phyloP scores from a whole-genome alignment of 2,888 invertebrate species.

The Agonopterix heracliana region DNA sequence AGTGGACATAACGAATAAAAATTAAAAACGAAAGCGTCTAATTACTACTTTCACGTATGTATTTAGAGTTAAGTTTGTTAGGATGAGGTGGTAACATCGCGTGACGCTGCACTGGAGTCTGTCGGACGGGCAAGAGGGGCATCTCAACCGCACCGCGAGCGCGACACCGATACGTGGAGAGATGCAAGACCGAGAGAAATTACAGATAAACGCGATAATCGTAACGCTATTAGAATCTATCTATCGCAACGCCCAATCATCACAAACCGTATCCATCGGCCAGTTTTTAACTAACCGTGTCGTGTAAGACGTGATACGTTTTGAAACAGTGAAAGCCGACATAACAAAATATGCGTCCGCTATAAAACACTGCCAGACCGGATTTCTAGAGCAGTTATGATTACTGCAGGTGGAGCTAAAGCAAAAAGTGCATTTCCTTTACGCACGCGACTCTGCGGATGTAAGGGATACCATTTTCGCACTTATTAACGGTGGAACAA shows the following conservation, averaged over 20 bases:
- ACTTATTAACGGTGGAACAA: slow-evolving; percentile 50
- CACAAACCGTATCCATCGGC: slow-evolving; percentile 22
- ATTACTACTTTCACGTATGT: slow-evolving; percentile 35
- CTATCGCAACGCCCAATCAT: slow-evolving; percentile 28
- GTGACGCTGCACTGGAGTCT: slow-evolving; percentile 19
- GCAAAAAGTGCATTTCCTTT: slow-evolving; percentile 31
- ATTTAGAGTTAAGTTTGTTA: slow-evolving; percentile 33
- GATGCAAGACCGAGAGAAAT: slow-evolving; percentile 28
- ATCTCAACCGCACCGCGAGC: slow-evolving; percentile 12
- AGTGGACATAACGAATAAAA: slow-evolving; percentile 17
- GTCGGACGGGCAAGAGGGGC: slow-evolving; percentile 10
- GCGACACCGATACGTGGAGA: slow-evolving; percentile 12
- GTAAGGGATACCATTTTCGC: slow-evolving; percentile 40
- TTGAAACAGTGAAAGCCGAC: slow-evolving; percentile 24
- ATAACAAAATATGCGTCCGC: slow-evolving; percentile 16
- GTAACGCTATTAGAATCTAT: slow-evolving; percentile 24
- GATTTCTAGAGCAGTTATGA: slow-evolving; percentile 24
- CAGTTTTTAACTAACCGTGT: slow-evolving; percentile 20
- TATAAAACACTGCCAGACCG: slow-evolving; percentile 18
- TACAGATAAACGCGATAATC: slow-evolving; percentile 33
- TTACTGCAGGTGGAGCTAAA: slow-evolving; percentile 18
- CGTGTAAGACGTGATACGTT: slow-evolving; percentile 18
- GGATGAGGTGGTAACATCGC: slow-evolving; percentile 29
- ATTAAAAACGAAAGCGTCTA: slow-evolving; percentile 37
- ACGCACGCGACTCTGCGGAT: slow-evolving; percentile 14